Conservation (phyloP, 2,113 vertebrate species). For the Choloepus hoffmanni region DNA sequence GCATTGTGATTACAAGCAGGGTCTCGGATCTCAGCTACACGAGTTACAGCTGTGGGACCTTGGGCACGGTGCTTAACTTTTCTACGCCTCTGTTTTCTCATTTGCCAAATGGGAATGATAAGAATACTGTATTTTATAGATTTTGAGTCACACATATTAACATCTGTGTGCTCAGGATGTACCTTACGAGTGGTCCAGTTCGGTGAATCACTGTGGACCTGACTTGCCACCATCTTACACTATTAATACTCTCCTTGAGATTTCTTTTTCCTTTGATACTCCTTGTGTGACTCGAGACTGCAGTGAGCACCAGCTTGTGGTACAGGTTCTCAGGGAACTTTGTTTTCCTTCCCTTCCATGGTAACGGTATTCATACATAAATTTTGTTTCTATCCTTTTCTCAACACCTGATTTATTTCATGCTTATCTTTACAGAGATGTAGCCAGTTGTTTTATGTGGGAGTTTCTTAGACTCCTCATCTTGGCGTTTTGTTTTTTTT, state of each 20-base stretch:
- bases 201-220: not conserved
- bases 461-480: not conserved
- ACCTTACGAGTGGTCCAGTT: not conserved
- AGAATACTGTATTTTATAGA: not conserved
- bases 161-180: not conserved
- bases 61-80: not conserved
- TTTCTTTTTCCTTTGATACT: not conserved
- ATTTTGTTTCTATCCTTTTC: not conserved
- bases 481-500: not conserved
- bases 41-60: not conserved
- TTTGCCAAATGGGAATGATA: not conserved
- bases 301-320: not conserved
- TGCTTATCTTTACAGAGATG: not conserved
- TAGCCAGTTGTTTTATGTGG: not conserved
- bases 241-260: not conserved
- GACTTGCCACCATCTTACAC: not conserved
- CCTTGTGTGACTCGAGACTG: not conserved
- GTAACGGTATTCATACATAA: not conserved
- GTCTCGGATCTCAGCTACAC: not conserved
- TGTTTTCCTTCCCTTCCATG: not conserved
- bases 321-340: not conserved
- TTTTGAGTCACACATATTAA: not conserved
- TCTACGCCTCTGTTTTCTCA: not conserved
- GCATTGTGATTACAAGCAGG: not conserved
- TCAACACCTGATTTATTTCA: not conserved